These are phyloP conservation scores for Anoura caudifer DNA, from an alignment of 2,113 vertebrate species.

Conservation along the genomic window DNA sequence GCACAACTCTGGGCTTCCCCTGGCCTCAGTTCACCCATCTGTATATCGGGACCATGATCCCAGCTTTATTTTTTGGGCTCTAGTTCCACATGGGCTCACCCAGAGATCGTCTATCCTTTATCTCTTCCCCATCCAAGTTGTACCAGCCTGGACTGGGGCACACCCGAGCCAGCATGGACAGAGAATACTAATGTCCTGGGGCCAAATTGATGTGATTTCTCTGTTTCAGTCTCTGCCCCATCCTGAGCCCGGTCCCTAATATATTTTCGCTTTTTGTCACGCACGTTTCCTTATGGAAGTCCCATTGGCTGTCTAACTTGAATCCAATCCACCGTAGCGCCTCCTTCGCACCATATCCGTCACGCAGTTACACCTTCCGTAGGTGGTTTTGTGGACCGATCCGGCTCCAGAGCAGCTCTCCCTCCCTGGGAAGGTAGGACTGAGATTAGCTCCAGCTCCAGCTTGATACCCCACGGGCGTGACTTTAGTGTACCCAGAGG, in stretches of 20 bases:
- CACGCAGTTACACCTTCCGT: neutral
- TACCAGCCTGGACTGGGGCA: neutral
- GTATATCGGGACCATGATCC: neutral
- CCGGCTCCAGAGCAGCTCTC: neutral
- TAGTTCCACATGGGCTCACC: neutral
- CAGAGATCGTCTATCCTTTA: neutral
- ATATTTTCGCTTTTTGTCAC: too few species aligned
- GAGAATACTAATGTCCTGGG: neutral
- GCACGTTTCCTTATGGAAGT: neutral
- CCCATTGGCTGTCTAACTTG: neutral
- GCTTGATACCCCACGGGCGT: neutral
- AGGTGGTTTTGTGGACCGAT: neutral
- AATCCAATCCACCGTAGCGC: neutral
- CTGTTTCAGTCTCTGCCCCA: neutral
- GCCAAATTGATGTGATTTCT: neutral
- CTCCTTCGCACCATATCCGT: neutral
- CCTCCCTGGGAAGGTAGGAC: neutral
- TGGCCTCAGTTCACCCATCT: neutral
- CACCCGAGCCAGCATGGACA: neutral
- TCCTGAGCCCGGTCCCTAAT: neutral
- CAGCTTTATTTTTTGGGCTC: neutral
- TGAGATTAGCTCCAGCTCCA: neutral
- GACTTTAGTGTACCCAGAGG: neutral
- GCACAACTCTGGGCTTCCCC: neutral
- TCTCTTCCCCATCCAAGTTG: fast-evolving